Conservation (phyloP, 2,113 vertebrate genomes). For the Tiliqua scincoides region DNA sequence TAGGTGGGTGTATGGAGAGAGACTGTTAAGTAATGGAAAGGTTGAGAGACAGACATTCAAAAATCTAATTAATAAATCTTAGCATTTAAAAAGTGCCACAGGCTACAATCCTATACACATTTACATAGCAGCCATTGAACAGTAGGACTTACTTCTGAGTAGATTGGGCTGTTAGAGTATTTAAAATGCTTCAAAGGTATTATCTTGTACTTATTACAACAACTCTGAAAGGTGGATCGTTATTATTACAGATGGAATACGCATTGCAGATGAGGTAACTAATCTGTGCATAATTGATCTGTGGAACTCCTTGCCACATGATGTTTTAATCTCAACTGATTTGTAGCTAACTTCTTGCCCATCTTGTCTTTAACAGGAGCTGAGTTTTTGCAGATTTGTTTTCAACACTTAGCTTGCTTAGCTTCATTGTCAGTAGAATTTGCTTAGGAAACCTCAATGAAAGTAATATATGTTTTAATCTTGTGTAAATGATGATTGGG, state of each 20-base stretch:
- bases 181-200: not conserved
- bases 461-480: too few species aligned
- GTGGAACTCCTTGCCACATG: too few species aligned
- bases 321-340: too few species aligned
- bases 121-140: too few species aligned
- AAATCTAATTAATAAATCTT: not conserved
- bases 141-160: too few species aligned
- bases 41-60: not conserved
- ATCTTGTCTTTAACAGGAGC: not conserved
- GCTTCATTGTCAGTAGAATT: not conserved
- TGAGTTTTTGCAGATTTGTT: not conserved
- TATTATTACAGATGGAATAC: not conserved
- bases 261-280: not conserved
- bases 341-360: too few species aligned
- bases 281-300: too few species aligned
- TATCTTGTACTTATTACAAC: not conserved
- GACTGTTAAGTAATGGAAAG: not conserved
- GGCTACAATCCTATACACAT: not conserved
- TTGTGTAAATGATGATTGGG: too few species aligned
- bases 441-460: not conserved
- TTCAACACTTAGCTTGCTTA: not conserved
- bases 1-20: not conserved
- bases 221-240: not conserved
- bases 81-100: not conserved
- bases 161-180: too few species aligned